Base-by-base conservation (phyloP, 2,113 vertebrate genomes). In the Charina bottae region DNA sequence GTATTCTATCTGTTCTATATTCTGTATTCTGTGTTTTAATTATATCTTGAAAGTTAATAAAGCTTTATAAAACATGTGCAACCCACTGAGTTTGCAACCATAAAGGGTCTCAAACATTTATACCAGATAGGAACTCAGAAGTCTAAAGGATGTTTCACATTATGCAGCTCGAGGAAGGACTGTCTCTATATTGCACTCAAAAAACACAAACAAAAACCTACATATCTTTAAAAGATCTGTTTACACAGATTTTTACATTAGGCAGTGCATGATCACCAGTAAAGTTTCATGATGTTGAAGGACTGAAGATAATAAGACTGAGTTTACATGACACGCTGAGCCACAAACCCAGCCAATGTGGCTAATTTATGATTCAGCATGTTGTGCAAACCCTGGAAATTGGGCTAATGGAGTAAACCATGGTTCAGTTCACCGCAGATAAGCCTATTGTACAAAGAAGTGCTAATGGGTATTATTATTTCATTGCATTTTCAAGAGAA, bases 91-190 rank as follows among this genome's bases (percentile, higher is more conserved):
- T 93, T 93, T 95, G 94, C 94, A 97, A 94, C 93, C 94, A 96
- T 96, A 97, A 96, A 96, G 94, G 94, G 95, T 96, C 94, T 96
- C 95, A 96, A 95, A 96, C 95, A 96, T 96, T 96, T 96, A 96
- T 94, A 96, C 93, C 94, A 97, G 94, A 96, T 95, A 96, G 95
- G 90, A 95, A 93, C 92, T 96, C 90, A 95, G 94, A 95, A 96
- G 94, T 95, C 93, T 96, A 96, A 96, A 96, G 94, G 84, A 94
- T 95, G 78, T 95, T 96, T 97, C 93, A 94, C 90, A 96, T 96
- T 96, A 95, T 95, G 94, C 95, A 96, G 92, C 95, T 96, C 96
- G 96, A 95, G 94, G 94, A 91, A 96, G 91, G 95, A 93, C 92
- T 94, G 93, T 95, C 90, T 95, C 94, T 96, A 94, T 96, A 97